Evolutionary conservation across 2,888 invertebrate species (phyloP).

Genomic region (Syrista parreyssii): DNA sequence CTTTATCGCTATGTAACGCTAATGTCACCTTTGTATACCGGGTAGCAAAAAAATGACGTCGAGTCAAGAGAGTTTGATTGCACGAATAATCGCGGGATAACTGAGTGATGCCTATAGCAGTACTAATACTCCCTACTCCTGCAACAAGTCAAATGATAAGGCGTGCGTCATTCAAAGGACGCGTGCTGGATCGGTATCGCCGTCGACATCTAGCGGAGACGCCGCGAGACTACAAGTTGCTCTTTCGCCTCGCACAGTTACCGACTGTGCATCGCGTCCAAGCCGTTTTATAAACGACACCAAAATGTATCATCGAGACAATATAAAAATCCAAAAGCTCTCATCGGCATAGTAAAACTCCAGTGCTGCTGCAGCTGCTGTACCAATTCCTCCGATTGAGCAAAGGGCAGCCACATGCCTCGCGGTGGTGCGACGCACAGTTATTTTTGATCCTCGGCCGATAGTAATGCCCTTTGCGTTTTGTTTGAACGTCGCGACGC

Average conservation of each 20-base stretch:
- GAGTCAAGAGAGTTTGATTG: conserved; percentile 32
- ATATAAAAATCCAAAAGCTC: no score
- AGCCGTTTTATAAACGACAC: background rate
- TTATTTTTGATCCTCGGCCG: conserved; percentile 30
- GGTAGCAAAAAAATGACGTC: conserved; percentile 25
- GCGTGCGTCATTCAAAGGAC: conserved; percentile 47
- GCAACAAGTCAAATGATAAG: conserved; percentile 56
- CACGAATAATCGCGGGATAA: conserved; percentile 61
- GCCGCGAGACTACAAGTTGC: background rate
- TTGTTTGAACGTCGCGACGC: conserved; percentile 31
- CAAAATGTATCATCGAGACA: background rate
- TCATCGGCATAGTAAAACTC: background rate
- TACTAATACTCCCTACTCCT: conserved; percentile 49
- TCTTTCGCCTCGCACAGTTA: background rate
- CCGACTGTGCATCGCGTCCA: background rate
- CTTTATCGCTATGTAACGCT: background rate
- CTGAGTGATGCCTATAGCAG: conserved; percentile 39
- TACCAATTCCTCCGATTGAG: background rate
- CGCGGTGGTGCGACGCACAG: conserved; percentile 11
- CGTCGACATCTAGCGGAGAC: conserved; percentile 42
- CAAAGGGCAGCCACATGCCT: background rate
- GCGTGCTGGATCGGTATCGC: conserved; percentile 31
- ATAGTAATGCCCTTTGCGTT: conserved; percentile 25
- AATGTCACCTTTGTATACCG: conserved; percentile 16
- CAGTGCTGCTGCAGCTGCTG: background rate